Base-by-base conservation (phyloP, 2,888 invertebrate species). In the Andricus quercusramuli region DNA sequence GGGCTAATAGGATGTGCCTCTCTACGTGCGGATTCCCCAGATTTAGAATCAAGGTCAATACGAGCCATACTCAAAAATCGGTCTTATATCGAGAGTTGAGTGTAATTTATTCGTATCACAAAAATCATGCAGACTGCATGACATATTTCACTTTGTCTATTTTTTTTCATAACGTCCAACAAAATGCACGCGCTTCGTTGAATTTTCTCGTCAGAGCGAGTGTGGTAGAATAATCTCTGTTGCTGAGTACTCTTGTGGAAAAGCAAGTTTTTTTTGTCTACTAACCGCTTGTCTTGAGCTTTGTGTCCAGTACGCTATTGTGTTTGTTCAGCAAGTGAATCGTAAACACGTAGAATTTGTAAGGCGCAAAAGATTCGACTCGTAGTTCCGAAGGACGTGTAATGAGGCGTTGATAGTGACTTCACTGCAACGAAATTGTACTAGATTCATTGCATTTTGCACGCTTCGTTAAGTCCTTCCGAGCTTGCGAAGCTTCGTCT, bases 51-150 rank as follows among this genome's bases (percentile, higher is more conserved):
- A 37, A 37, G 37, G 8, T 9, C 37, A 8, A 37, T 6, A 37
- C 37, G 8, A 8, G 6, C 37, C 1, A 37, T 6, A 8, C 1
- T 37, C 37, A 37, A 37, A 37, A 37, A 6, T 6, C 6, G 37
- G 9, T 37, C 37, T 37, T 9, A 37, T 37, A 37, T 37, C 37
- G 37, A 9, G 37, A 8, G 37, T 37, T 37, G 8, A 37, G 37
- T 82, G 82, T 78, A 78, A 83, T 82, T 82, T 56, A 17, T 13
- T 22, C 11, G 17, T 25, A 17, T 74, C 59, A 22, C 22, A 64
- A 74, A 32, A 56, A 74, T 59, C 56, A 74, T 74, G 74, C 74
- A 74, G 15, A 56, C 37, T 13, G 74, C 74, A 74, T 74, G 74
- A 74, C 37, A 74, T 56, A 47, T 56, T 74, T 51, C 32, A n/a